Base-by-base conservation (phyloP, 2,888 invertebrate species). In the Anagyrus pseudococci region DNA sequence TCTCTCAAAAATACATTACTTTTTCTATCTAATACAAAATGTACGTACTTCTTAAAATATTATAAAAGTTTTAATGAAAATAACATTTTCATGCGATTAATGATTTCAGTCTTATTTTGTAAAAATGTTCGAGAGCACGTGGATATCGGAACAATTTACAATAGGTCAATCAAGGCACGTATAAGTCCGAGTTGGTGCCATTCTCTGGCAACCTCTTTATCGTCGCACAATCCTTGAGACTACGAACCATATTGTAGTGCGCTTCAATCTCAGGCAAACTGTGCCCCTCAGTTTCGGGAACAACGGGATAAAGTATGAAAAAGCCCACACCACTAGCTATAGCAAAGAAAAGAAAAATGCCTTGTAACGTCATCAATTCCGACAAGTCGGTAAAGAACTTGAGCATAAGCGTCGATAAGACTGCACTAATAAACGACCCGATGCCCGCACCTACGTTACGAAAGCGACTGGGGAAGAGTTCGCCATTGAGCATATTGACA, bases 381-480 rank as follows among this genome's bases (percentile, higher is more conserved):
- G n/a, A 13, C 52, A 52, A 13, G 40, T 22, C 13, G 15, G 23
- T 15, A 40, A 50, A 50, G 15, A n/a, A 2, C 23, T 52, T 52
- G 15, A 10, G 7, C 23, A 52, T 40, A 15, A 22, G 20, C 15
- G 40, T 10, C 8, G 17, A 6, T 13, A 10, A 15, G 1, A 25
- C 22, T 1, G 52, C 6, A 15, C 22, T 20, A n/a, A 40, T n/a
- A 22, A 52, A 52, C 52, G 33, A 25, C 10, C 52, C 52, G n/a
- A 40, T n/a, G 2, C 37, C 40, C 22, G 40, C 22, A 17, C 40
- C 40, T 4, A 40, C 13, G n/a, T 52, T 25, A 1, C 52, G 10
- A 20, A 20, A 52, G n/a, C 23, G 22, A 13, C n/a, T 52, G n/a
- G 52, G 40, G 23, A 37, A 52, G 15, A 52, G 52, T 20, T 52